Percentiles rank a stretch among this genome's conserved stretches.
These are phyloP conservation scores for Tetramorium simillimum DNA, from an alignment of 1,140 invertebrate species.

Conservation along the genomic window DNA sequence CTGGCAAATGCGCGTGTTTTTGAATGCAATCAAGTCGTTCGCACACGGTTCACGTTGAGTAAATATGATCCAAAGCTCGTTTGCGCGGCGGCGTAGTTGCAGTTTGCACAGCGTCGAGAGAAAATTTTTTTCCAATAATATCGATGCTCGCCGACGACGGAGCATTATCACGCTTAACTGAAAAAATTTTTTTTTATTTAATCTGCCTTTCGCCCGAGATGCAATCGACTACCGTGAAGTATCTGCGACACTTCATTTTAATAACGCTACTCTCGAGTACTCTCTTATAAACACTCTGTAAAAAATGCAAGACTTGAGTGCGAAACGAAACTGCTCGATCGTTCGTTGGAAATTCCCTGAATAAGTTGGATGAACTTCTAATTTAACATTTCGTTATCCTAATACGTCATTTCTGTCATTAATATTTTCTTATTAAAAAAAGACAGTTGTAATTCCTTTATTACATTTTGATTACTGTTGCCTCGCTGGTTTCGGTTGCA, in stretches of 20 bases:
- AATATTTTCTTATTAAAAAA: not conserved
- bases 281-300: not conserved
- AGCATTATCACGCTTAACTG: conserved; percentile 35
- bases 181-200: conserved; percentile 47
- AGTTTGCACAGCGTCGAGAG: conserved; percentile 32
- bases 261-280: not conserved
- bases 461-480: not conserved
- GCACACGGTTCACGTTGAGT: conserved; percentile 48
- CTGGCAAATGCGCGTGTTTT: conserved; percentile 49
- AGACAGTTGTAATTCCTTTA: not conserved
- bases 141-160: conserved; percentile 14
- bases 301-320: not conserved
- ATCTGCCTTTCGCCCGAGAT: not conserved
- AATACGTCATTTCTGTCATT: not conserved
- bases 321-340: not conserved
- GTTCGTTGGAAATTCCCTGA: not conserved
- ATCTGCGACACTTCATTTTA: not conserved
- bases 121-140: conserved; percentile 37
- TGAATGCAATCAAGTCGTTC: conserved; percentile 52
- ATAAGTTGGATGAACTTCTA: not conserved
- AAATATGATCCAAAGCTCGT: conserved; percentile 51
- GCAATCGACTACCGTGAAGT: not conserved
- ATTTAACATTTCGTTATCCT: not conserved
- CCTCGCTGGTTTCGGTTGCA: not conserved
- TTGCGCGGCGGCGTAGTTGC: conserved; percentile 29